Conservation (phyloP, 2,888 invertebrate species). For the Crematogaster levior region DNA sequence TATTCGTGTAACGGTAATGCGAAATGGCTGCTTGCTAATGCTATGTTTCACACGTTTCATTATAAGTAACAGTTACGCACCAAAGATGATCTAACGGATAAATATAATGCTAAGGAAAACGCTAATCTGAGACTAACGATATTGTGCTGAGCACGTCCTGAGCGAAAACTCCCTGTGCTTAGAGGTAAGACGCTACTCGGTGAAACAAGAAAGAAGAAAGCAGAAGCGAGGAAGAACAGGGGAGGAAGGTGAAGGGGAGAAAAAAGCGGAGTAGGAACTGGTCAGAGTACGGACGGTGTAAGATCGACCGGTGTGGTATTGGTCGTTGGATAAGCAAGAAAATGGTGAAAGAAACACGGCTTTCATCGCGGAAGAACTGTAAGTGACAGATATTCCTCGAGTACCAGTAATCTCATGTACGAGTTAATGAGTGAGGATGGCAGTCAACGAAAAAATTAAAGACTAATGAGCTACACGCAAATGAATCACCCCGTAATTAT, state of each 20-base stretch:
- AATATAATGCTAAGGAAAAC: slow-evolving; percentile 5
- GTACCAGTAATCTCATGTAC: neutral
- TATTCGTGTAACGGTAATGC: slow-evolving; percentile 35
- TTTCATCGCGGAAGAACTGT: slow-evolving; percentile 48
- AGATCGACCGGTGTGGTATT: slow-evolving; percentile 67
- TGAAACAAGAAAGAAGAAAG: neutral
- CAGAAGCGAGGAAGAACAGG: neutral
- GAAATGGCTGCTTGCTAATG: slow-evolving; percentile 15
- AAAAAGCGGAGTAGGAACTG: slow-evolving; percentile 49
- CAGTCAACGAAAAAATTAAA: slow-evolving; percentile 6
- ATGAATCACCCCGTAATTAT: slow-evolving; percentile 31
- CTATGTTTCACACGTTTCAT: slow-evolving; percentile 38
- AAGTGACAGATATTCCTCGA: slow-evolving; percentile 36
- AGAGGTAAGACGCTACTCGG: neutral
- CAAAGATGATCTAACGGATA: slow-evolving; percentile 37
- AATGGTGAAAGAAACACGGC: slow-evolving; percentile 45
- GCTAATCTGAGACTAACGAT: slow-evolving; percentile 9
- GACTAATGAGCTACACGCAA: neutral
- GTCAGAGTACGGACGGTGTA: slow-evolving; percentile 63
- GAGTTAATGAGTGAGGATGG: slow-evolving; percentile 30
- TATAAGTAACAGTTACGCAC: slow-evolving; percentile 3
- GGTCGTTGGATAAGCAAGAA: slow-evolving; percentile 68
- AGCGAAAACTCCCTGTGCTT: slow-evolving; percentile 27
- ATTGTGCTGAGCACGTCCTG: slow-evolving; percentile 3
- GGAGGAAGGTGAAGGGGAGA: neutral